Evolutionary conservation across 2,888 invertebrate genomes (phyloP).

Genomic region (Dromius quadrimaculatus): DNA sequence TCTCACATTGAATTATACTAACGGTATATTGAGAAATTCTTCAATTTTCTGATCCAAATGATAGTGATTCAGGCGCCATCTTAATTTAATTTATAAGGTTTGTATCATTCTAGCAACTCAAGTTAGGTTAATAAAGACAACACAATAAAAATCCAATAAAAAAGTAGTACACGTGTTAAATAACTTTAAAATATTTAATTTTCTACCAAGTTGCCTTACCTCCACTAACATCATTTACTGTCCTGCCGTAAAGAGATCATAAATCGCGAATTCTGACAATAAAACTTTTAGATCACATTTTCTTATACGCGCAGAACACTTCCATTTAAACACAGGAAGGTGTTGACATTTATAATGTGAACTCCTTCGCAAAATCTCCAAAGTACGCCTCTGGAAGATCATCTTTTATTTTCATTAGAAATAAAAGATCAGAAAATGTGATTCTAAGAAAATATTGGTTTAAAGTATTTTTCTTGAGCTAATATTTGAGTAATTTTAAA

Average conservation of each 20-base stretch:
- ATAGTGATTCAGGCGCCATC: too few species aligned
- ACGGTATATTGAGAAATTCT: too few species aligned
- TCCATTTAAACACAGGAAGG: too few species aligned
- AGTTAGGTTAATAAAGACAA: too few species aligned
- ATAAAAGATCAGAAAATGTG: neutral
- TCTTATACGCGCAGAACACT: too few species aligned
- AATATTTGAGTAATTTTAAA: neutral
- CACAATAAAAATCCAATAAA: too few species aligned
- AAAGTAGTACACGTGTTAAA: constrained; percentile 1
- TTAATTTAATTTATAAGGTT: too few species aligned
- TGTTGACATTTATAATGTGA: constrained; percentile 10
- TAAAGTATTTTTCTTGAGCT: constrained; percentile 2
- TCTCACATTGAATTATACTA: too few species aligned
- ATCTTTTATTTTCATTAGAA: constrained; percentile 16
- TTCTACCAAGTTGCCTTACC: neutral
- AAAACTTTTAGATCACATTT: constrained; percentile 15
- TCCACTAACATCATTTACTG: neutral
- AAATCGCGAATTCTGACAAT: constrained; percentile 13
- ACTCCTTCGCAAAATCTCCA: neutral
- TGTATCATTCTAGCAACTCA: too few species aligned
- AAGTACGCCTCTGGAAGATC: constrained; percentile 13
- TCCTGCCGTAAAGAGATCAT: constrained; percentile 1
- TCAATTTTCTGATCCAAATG: too few species aligned
- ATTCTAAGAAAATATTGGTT: neutral
- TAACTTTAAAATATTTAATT: constrained; percentile 5